These are phyloP conservation scores for Taenaris catops DNA, from an alignment of 2,888 invertebrate genomes.

Conservation along the genomic window DNA sequence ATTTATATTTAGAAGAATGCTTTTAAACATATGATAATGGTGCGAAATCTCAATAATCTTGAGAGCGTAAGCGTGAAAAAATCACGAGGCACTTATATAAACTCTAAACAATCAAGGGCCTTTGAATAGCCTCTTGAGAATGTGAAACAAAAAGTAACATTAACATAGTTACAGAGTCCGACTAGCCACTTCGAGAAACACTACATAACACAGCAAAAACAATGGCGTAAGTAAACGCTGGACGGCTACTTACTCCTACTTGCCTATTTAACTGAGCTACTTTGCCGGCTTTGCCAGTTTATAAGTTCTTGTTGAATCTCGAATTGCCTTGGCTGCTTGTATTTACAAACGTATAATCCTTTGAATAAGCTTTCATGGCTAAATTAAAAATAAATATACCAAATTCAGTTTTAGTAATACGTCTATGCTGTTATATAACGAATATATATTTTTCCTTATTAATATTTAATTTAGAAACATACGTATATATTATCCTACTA, in stretches of 20 bases:
- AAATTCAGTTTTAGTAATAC: too few species aligned
- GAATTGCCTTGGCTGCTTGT: constrained; percentile 13
- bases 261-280: constrained; percentile 31
- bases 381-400: background rate
- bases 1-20: too few species aligned
- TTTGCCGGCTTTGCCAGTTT: constrained; percentile 26
- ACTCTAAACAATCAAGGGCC: constrained; percentile 22
- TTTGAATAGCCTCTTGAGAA: constrained; percentile 20
- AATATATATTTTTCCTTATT: too few species aligned
- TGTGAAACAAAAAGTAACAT: constrained; percentile 24
- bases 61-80: constrained; percentile 10
- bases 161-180: constrained; percentile 34
- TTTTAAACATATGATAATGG: constrained; percentile 7
- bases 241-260: constrained; percentile 32
- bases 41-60: constrained; percentile 7
- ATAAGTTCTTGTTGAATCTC: constrained; percentile 24
- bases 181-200: constrained; percentile 51
- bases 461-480: too few species aligned
- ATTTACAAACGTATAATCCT: background rate
- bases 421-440: too few species aligned
- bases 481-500: too few species aligned
- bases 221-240: constrained; percentile 44
- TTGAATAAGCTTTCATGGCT: background rate
- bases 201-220: constrained; percentile 59
- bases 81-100: constrained; percentile 15